Percentiles rank a stretch among this genome's conserved stretches.
Evolutionary conservation across 2,113 vertebrate species (phyloP).

Genomic region (Calidris pugnax): DNA sequence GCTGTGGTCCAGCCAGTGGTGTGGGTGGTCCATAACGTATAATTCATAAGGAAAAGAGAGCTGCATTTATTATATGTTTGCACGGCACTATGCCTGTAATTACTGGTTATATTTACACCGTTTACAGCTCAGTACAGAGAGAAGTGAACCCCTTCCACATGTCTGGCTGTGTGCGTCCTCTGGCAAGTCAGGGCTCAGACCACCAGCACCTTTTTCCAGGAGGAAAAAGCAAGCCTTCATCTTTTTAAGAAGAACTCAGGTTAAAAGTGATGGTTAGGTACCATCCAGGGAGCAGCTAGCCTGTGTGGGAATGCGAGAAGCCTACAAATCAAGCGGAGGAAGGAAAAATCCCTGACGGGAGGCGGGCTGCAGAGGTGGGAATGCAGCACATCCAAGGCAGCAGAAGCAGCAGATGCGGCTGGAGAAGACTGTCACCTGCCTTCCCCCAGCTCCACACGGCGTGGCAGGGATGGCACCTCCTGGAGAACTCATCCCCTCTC

Average conservation of each 20-base stretch:
- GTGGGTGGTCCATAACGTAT: rapidly evolving
- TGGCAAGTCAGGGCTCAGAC: not conserved
- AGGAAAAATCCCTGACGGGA: not conserved
- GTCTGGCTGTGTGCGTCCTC: rapidly evolving
- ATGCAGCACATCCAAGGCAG: not conserved
- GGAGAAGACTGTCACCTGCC: not conserved
- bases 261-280: not conserved
- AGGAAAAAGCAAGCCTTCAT: not conserved
- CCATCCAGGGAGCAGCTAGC: not conserved
- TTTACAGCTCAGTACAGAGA: not conserved
- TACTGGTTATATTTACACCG: not conserved
- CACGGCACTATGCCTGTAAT: not conserved
- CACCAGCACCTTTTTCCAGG: not conserved
- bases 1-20: not conserved
- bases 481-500: not conserved
- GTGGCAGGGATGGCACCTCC: not conserved
- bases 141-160: not conserved
- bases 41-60: not conserved
- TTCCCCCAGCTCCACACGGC: rapidly evolving
- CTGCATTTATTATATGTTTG: not conserved
- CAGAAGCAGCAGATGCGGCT: not conserved
- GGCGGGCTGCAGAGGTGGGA: not conserved
- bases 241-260: not conserved
- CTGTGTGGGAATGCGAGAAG: not conserved
- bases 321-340: not conserved